A percentile compares a stretch with the other conserved stretches of the same genome.
These are phyloP conservation scores for Prenolepis imparis DNA, from an alignment of 2,888 invertebrate species.

Conservation along the genomic window DNA sequence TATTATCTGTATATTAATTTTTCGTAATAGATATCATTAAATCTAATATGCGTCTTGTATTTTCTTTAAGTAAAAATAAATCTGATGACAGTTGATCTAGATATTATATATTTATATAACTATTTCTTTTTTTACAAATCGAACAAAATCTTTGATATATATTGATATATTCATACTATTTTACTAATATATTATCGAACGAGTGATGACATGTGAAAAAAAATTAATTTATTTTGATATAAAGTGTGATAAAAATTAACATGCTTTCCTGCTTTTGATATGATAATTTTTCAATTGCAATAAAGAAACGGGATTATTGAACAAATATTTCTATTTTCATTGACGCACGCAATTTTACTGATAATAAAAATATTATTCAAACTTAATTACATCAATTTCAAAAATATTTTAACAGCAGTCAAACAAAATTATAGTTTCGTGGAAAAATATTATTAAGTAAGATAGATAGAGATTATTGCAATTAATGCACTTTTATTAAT, in stretches of 20 bases:
- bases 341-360: not conserved
- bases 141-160: not conserved
- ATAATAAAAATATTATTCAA: not conserved
- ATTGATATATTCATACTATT: not conserved
- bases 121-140: not conserved
- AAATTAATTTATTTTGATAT: not conserved
- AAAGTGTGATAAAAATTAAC: not conserved
- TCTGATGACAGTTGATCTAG: not conserved
- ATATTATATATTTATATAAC: not conserved
- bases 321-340: not conserved
- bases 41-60: not conserved
- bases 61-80: not conserved
- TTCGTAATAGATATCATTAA: not conserved
- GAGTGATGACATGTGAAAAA: not conserved
- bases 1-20: not conserved
- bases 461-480: not conserved
- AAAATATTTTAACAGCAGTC: not conserved
- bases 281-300: not conserved
- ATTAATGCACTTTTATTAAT: not conserved
- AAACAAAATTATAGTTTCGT: not conserved
- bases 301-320: not conserved
- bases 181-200: not conserved
- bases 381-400: not conserved
- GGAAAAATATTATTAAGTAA: not conserved
- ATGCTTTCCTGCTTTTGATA: not conserved